Conservation (phyloP, 2,113 vertebrate species). For the Ibidorhyncha struthersii region DNA sequence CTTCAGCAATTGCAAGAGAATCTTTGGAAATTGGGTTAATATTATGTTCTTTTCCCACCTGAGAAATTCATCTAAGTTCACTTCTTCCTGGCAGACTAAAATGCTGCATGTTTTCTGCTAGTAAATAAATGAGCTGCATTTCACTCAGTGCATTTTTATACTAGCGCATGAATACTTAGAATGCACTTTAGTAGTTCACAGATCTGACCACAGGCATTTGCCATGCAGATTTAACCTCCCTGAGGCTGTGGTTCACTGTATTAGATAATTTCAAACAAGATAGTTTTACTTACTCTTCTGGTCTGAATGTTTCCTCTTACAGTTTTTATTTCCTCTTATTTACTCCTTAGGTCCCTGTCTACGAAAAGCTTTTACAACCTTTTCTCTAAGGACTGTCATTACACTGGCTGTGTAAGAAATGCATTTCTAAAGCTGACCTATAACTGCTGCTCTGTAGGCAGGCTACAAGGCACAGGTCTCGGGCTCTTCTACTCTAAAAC, state of each 20-base stretch:
- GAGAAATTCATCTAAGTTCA: background rate
- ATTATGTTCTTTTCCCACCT: background rate
- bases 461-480: background rate
- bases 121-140: background rate
- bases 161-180: background rate
- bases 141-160: background rate
- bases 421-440: slow-evolving; percentile 32
- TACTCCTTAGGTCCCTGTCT: slow-evolving; percentile 61
- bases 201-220: background rate
- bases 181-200: background rate
- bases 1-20: background rate
- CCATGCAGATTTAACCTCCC: slow-evolving; percentile 26
- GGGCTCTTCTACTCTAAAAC: background rate
- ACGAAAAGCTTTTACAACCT: slow-evolving; percentile 30
- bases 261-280: slow-evolving; percentile 44
- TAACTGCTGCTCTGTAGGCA: slow-evolving; percentile 59
- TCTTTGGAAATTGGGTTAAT: background rate
- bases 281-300: slow-evolving; percentile 30
- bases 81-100: background rate
- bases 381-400: background rate
- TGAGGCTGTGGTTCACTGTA: background rate
- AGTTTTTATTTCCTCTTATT: slow-evolving; percentile 68
- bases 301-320: slow-evolving; percentile 38
- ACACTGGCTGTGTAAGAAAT: background rate
- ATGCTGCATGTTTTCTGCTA: background rate